Conservation (phyloP, 2,113 vertebrate species). For the Labrus mixtus region DNA sequence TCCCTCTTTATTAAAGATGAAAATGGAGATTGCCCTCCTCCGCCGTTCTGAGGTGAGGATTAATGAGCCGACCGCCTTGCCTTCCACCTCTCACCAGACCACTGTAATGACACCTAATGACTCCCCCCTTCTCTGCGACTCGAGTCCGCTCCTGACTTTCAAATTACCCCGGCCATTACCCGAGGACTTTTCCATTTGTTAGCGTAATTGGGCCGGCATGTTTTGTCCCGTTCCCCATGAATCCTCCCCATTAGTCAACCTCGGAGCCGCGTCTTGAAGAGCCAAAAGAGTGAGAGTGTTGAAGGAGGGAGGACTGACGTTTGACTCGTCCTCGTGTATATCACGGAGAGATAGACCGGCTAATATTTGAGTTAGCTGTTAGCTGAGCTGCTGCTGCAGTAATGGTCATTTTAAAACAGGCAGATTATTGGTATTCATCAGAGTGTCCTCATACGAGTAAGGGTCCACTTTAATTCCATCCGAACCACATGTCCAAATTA, state of each 20-base stretch:
- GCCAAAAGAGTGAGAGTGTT: conserved; percentile 3
- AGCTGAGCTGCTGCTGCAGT: background rate
- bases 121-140: conserved; percentile 35
- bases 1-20: conserved; percentile 54
- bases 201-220: conserved; percentile 65
- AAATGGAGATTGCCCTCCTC: conserved; percentile 47
- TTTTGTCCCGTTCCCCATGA: conserved; percentile 48
- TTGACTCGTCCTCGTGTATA: conserved; percentile 22
- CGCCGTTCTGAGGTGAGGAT: conserved; percentile 58
- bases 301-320: background rate
- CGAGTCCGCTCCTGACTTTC: conserved; percentile 58
- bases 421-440: conserved; percentile 36
- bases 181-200: conserved; percentile 73
- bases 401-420: background rate
- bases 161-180: conserved; percentile 71
- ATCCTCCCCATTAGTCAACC: conserved; percentile 55
- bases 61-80: conserved; percentile 55
- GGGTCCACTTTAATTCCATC: conserved; percentile 21
- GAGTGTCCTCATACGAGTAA: background rate
- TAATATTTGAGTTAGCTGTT: conserved; percentile 1
- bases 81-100: conserved; percentile 76
- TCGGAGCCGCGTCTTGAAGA: background rate
- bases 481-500: conserved; percentile 20
- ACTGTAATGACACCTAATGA: conserved; percentile 80
- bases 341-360: background rate